Evolutionary conservation across 2,113 vertebrate genomes (phyloP).

Genomic region (Lipophrys pholis): DNA sequence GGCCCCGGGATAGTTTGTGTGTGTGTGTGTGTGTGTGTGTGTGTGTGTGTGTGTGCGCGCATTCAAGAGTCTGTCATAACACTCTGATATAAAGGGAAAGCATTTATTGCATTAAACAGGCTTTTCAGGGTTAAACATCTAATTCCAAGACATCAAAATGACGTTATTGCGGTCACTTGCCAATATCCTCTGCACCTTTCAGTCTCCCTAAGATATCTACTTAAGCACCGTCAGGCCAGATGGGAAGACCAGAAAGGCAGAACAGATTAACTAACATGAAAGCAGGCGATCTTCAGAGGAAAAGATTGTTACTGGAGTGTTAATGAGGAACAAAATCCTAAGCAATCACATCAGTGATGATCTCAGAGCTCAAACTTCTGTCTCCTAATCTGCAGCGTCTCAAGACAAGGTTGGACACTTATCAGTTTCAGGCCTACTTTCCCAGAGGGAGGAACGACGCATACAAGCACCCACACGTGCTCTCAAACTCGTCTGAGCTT

Average conservation of each 20-base stretch:
- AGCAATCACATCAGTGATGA: constrained; percentile 34
- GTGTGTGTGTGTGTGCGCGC: not conserved
- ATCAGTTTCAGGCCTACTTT: constrained; percentile 37
- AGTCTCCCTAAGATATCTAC: not conserved
- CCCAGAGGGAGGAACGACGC: constrained; percentile 17
- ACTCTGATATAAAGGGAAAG: constrained; percentile 2
- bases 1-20: constrained; percentile 6
- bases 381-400: constrained; percentile 44
- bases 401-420: constrained; percentile 25
- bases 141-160: not conserved
- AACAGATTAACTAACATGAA: not conserved
- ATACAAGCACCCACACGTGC: constrained; percentile 34
- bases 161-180: not conserved
- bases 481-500: constrained; percentile 44
- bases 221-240: not conserved
- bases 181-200: not conserved
- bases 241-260: not conserved
- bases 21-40: constrained; percentile 3
- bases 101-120: constrained; percentile 4
- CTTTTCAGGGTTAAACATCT: not conserved
- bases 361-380: constrained; percentile 26
- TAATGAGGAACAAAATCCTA: constrained; percentile 40
- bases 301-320: constrained; percentile 5
- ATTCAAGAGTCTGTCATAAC: constrained; percentile 6
- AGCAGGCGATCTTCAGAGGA: constrained; percentile 7